Base-by-base conservation (phyloP, 2,888 invertebrate species). In the Petrophora chlorosata region DNA sequence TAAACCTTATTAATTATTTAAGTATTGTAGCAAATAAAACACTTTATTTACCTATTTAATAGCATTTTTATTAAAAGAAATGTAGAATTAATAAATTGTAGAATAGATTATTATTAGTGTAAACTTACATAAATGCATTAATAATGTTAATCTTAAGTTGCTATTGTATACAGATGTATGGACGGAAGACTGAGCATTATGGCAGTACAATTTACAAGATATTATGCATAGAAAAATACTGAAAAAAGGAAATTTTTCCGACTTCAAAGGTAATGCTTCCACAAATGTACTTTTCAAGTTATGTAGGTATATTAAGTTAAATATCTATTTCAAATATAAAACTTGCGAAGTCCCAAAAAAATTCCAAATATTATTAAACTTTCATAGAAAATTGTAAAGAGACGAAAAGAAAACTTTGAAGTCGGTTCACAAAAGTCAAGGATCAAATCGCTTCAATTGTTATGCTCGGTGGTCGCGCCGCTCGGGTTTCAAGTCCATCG, bases 401-500 rank as follows among this genome's bases (percentile, higher is more conserved):
- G 4, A 15, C n/a, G 2, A 10, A 3, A 0, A 30, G 3, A 14
- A 3, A 8, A 2, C n/a, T 9, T 30, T 23, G 29, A 45, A 45
- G 26, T 34, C 16, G 22, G 40, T 16, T 34, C 13, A 34, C 28
- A 39, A 12, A 23, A 35, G 26, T 25, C 36, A 4, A 26, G 25
- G n/a, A 1, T 2, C 7, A 17, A 34, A 5, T 14, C 7, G n/a
- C n/a, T n/a, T n/a, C n/a, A n/a, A n/a, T n/a, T n/a, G n/a, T n/a
- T 2, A 32, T 34, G 85, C 70, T 64, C 76, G 86, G 52, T 80
- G 83, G 49, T 87, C 86, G 53, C 88, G 87, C 60, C 86, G 73
- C 35, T 90, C 90, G 0, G 87, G 87, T 59, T 88, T 87, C 70
- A 90, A 65, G 59, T 93, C 92, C 66, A 94, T 85, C 40, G 93